Evolutionary conservation across 2,888 invertebrate genomes (phyloP).

Genomic region (Phlogophora meticulosa): DNA sequence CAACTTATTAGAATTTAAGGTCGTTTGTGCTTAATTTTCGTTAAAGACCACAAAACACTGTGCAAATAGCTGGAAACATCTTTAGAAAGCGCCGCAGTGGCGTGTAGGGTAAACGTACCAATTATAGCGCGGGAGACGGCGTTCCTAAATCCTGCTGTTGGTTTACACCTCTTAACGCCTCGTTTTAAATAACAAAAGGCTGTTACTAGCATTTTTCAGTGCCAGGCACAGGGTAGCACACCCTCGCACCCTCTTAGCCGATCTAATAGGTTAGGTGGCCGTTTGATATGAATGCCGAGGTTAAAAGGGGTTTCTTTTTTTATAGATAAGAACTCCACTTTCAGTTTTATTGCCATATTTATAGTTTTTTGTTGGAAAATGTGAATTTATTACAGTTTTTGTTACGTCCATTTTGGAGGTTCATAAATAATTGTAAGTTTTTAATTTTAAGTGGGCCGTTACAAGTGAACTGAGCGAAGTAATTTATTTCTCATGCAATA

Average conservation of each 20-base stretch:
- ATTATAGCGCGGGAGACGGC: slow-evolving; percentile 68
- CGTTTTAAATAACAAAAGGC: slow-evolving; percentile 85
- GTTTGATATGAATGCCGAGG: slow-evolving; percentile 63
- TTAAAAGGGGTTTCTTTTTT: slow-evolving; percentile 63
- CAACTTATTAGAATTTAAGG: slow-evolving; percentile 30
- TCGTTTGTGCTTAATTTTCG: slow-evolving; percentile 25
- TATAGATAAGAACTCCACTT: slow-evolving; percentile 64
- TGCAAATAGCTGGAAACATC: slow-evolving; percentile 60
- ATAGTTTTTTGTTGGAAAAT: slow-evolving; percentile 46
- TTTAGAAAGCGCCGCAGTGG: slow-evolving; percentile 53
- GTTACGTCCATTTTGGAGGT: slow-evolving; percentile 13
- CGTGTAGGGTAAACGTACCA: slow-evolving; percentile 73
- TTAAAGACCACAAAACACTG: slow-evolving; percentile 51
- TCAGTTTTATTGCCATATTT: slow-evolving; percentile 55
- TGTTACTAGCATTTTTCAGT: slow-evolving; percentile 82
- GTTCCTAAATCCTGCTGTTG: slow-evolving; percentile 69
- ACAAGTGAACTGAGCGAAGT: background rate
- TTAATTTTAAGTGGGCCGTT: slow-evolving; percentile 9
- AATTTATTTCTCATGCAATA: slow-evolving; percentile 12
- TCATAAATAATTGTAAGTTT: slow-evolving; percentile 6
- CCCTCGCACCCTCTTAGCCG: slow-evolving; percentile 76
- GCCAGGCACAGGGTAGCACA: slow-evolving; percentile 79
- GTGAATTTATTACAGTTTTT: slow-evolving; percentile 29
- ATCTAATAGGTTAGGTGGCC: slow-evolving; percentile 77
- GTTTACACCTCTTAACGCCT: slow-evolving; percentile 79